These are phyloP conservation scores for Picus viridis DNA, from an alignment of 2,797 vertebrate species.

Conservation along the genomic window DNA sequence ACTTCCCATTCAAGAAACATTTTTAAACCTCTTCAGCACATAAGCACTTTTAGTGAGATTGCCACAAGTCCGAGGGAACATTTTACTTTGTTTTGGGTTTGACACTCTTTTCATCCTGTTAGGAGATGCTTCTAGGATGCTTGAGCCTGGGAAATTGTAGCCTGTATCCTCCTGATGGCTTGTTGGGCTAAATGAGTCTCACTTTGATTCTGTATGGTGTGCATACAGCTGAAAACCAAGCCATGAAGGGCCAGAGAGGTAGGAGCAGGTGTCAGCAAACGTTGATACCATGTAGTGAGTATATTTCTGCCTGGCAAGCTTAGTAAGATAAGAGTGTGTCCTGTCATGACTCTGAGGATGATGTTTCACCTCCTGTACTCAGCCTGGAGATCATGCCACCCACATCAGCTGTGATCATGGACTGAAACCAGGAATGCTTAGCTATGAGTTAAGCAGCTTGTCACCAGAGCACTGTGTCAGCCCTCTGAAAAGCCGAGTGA, in stretches of 20 bases:
- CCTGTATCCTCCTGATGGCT: background rate
- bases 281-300: background rate
- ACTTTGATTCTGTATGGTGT: background rate
- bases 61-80: background rate
- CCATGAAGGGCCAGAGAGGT: background rate
- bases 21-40: slow-evolving; percentile 13
- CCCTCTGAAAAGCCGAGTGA: slow-evolving; percentile 58
- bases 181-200: background rate
- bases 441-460: slow-evolving; percentile 54
- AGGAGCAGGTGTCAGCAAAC: background rate
- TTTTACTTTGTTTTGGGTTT: slow-evolving; percentile 31
- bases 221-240: background rate
- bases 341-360: background rate
- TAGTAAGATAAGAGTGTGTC: background rate
- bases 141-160: background rate
- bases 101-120: slow-evolving; percentile 19
- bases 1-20: slow-evolving; percentile 11
- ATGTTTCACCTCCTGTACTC: background rate
- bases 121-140: background rate
- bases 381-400: background rate
- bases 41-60: slow-evolving; percentile 8
- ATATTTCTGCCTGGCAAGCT: background rate
- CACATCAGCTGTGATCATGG: background rate
- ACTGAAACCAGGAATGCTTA: background rate
- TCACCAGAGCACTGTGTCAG: slow-evolving; percentile 53